Conservation (phyloP, 2,888 invertebrate species). For the Pyrrhia umbra region DNA sequence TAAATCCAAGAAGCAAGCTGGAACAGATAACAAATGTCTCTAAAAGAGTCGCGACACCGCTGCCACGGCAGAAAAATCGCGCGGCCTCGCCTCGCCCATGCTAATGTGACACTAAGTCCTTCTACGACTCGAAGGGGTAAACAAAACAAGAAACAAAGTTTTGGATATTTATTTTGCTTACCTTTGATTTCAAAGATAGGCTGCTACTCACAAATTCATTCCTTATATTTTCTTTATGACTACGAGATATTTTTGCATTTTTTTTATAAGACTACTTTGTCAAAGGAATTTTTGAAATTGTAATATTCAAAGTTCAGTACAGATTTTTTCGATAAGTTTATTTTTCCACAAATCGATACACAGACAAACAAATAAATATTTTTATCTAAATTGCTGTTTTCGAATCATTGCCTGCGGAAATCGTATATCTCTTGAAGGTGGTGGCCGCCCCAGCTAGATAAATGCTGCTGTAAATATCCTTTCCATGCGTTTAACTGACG, state of each 20-base stretch:
- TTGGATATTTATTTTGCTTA: constrained; percentile 56
- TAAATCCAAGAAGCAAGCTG: constrained; percentile 85
- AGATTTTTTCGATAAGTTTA: not conserved
- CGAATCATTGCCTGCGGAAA: constrained; percentile 69
- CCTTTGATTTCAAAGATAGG: constrained; percentile 68
- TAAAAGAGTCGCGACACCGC: constrained; percentile 63
- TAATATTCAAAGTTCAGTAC: not conserved
- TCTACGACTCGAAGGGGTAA: constrained; percentile 67
- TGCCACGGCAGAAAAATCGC: constrained; percentile 61
- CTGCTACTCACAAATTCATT: constrained; percentile 49
- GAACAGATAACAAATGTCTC: constrained; percentile 84
- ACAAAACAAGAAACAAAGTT: constrained; percentile 66
- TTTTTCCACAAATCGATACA: constrained; percentile 9
- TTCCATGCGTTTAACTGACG: constrained; percentile 68
- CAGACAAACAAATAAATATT: constrained; percentile 33
- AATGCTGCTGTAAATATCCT: constrained; percentile 73
- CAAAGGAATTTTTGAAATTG: not conserved
- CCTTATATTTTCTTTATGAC: constrained; percentile 64
- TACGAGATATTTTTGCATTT: not conserved
- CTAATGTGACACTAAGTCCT: constrained; percentile 79
- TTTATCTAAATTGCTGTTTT: constrained; percentile 63
- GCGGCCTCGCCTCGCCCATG: constrained; percentile 54
- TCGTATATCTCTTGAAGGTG: constrained; percentile 70
- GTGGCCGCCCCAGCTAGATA: constrained; percentile 67
- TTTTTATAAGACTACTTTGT: not conserved